Percentiles rank a stretch among this genome's conserved stretches.
Conservation (phyloP, 2,888 invertebrate species). For the Baronia brevicornis region DNA sequence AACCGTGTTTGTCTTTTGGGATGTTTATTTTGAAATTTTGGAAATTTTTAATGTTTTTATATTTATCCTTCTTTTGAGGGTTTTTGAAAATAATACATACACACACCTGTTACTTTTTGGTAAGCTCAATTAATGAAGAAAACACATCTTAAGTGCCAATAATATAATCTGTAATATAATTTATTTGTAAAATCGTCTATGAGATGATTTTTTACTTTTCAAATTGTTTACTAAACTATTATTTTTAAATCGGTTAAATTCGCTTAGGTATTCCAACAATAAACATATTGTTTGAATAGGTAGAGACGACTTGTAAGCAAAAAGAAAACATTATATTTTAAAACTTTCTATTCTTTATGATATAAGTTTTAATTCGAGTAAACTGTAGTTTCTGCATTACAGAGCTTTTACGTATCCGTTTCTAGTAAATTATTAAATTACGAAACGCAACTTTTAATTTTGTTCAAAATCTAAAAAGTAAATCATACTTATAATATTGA, state of each 20-base stretch:
- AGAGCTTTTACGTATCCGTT: slow-evolving; percentile 13
- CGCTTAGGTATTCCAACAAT: not conserved
- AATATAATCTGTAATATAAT: no score
- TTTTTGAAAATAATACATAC: not conserved
- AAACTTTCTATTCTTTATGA: not conserved
- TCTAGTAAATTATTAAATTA: slow-evolving; percentile 2
- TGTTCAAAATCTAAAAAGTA: slow-evolving; percentile 5
- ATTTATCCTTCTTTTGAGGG: not conserved
- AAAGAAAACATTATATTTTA: not conserved
- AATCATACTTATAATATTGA: slow-evolving; percentile 10
- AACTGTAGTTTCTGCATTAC: no score
- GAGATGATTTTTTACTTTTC: no score
- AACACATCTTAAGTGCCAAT: not conserved
- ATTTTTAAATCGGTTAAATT: no score
- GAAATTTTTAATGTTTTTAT: not conserved
- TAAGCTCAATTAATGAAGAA: not conserved
- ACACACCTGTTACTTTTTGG: slow-evolving; percentile 1
- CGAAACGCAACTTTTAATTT: not conserved
- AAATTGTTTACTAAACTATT: no score
- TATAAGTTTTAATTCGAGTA: no score
- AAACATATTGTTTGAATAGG: slow-evolving; percentile 10
- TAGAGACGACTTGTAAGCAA: slow-evolving; percentile 10
- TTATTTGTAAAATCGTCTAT: no score
- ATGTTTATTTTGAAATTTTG: not conserved
- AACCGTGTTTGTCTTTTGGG: no score